These are phyloP conservation scores for Eleginops maclovinus DNA, from an alignment of 2,113 vertebrate species.

Conservation along the genomic window DNA sequence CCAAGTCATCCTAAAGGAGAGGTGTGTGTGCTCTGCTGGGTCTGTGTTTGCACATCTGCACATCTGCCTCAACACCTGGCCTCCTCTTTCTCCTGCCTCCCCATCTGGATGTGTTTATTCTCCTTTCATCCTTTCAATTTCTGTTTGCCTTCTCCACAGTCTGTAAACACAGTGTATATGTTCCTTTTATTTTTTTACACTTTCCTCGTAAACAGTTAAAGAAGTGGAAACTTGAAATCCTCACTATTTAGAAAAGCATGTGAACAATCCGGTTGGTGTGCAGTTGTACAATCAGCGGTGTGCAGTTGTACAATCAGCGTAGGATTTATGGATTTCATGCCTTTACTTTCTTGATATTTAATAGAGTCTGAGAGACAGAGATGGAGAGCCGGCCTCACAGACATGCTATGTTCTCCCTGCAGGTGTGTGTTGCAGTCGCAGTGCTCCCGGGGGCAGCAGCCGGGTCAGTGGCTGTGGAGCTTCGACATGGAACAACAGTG, in stretches of 20 bases:
- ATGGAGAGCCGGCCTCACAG: neutral
- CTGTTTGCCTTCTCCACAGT: neutral
- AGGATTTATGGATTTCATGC: neutral
- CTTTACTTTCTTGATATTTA: neutral
- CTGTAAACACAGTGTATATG: neutral
- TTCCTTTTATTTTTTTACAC: neutral
- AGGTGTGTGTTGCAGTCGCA: slow-evolving; percentile 90
- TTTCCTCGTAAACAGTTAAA: neutral
- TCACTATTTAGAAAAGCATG: neutral
- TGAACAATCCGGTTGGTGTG: neutral
- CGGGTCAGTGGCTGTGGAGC: slow-evolving; percentile 96
- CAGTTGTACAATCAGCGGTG: neutral
- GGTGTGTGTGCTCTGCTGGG: neutral
- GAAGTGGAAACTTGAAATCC: neutral
- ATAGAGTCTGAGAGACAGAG: neutral
- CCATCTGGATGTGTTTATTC: slow-evolving; percentile 19
- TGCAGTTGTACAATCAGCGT: neutral
- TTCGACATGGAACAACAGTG: slow-evolving; percentile 91
- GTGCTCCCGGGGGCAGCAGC: slow-evolving; percentile 84
- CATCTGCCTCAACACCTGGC: slow-evolving; percentile 39
- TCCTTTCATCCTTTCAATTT: neutral
- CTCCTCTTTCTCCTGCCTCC: slow-evolving; percentile 1
- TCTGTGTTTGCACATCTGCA: slow-evolving; percentile 23
- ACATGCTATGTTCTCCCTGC: slow-evolving; percentile 15
- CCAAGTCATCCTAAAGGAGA: slow-evolving; percentile 1